Conservation (phyloP, 2,888 invertebrate species). For the Lycaena phlaeas region DNA sequence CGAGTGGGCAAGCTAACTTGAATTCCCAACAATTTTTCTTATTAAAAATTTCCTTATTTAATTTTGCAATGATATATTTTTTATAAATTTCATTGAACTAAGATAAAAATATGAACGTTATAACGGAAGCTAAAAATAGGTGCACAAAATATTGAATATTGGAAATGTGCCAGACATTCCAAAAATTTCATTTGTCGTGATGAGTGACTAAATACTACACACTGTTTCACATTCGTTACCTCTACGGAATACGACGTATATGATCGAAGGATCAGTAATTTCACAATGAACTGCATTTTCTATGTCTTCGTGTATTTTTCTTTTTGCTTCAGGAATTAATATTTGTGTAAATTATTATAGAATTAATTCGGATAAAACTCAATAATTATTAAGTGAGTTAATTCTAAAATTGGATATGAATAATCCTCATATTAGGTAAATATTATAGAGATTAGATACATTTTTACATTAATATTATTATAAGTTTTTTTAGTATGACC, state of each 20-base stretch:
- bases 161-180: slow-evolving; percentile 6
- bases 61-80: too few species aligned
- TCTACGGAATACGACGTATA: neutral
- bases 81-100: neutral
- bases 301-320: neutral
- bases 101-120: slow-evolving; percentile 1
- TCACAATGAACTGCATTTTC: neutral
- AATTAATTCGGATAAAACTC: too few species aligned
- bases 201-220: neutral
- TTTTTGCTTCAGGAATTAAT: neutral
- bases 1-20: too few species aligned
- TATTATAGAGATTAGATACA: too few species aligned
- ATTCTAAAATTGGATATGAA: too few species aligned
- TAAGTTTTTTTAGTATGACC: too few species aligned
- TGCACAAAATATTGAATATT: slow-evolving; percentile 6
- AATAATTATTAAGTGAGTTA: too few species aligned
- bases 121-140: slow-evolving; percentile 6
- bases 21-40: too few species aligned
- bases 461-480: too few species aligned
- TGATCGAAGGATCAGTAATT: neutral
- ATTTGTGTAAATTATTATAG: too few species aligned
- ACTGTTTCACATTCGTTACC: neutral
- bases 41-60: too few species aligned
- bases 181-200: neutral
- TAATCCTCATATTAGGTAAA: too few species aligned